These are phyloP conservation scores for Epizoanthus ramosus DNA, from an alignment of 92 coral and sea anemone species.

Conservation along the genomic window DNA sequence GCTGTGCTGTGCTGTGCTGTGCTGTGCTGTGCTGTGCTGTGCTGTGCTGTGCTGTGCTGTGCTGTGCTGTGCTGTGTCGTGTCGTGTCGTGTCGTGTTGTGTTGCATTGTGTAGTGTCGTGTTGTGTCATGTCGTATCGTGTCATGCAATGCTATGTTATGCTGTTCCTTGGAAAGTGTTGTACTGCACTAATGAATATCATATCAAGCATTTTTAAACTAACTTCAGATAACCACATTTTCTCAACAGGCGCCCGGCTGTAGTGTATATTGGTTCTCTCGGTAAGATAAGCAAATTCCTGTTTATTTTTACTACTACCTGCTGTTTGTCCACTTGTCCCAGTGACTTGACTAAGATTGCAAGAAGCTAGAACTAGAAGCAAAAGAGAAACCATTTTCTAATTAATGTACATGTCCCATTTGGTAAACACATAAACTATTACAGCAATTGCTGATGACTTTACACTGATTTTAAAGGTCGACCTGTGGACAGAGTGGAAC, in stretches of 20 bases:
- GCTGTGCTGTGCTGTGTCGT: too few species aligned
- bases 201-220: background rate
- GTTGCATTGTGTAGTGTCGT: too few species aligned
- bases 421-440: background rate
- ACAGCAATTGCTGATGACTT: background rate
- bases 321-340: background rate
- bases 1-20: too few species aligned
- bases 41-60: too few species aligned
- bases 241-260: slow-evolving; percentile 86
- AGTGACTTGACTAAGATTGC: too few species aligned
- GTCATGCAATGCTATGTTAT: background rate
- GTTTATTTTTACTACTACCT: background rate
- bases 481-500: slow-evolving; percentile 97
- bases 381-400: too few species aligned
- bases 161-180: background rate
- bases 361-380: too few species aligned
- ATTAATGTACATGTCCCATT: too few species aligned
- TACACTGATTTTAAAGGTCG: slow-evolving; percentile 61
- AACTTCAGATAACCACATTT: background rate
- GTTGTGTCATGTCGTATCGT: too few species aligned
- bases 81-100: too few species aligned
- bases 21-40: too few species aligned
- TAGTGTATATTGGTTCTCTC: slow-evolving; percentile 93
- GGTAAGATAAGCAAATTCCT: slow-evolving; percentile 63
- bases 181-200: background rate